These are phyloP conservation scores for Himalopsyche kuldschensis DNA, from an alignment of 2,888 invertebrate species.

Conservation along the genomic window DNA sequence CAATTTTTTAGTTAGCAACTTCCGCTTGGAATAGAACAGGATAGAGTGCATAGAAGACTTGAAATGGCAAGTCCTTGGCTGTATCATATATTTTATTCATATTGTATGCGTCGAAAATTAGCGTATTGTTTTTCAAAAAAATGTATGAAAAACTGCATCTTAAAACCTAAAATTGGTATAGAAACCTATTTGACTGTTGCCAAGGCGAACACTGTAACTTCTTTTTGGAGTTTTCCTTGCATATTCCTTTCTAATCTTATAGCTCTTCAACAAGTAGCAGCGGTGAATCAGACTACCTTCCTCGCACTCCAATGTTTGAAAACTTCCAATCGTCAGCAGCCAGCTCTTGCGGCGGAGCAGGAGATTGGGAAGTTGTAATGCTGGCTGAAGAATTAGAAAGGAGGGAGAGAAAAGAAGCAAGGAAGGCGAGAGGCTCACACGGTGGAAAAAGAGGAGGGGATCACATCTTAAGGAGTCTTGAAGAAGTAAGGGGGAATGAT, in stretches of 20 bases:
- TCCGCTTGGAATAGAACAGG: too few relatives aligned
- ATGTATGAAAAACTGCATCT: too few relatives aligned
- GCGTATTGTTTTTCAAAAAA: too few relatives aligned
- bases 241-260: background rate
- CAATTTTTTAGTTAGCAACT: too few relatives aligned
- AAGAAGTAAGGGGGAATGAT: conserved; percentile 47
- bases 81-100: too few relatives aligned
- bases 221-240: too few relatives aligned
- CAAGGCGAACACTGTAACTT: too few relatives aligned
- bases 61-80: too few relatives aligned
- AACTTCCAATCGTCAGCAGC: conserved; percentile 45
- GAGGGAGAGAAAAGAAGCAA: conserved; percentile 52
- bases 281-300: conserved; percentile 52
- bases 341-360: conserved; percentile 48
- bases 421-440: conserved; percentile 1
- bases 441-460: conserved; percentile 11
- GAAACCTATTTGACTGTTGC: too few relatives aligned
- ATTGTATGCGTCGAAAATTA: too few relatives aligned
- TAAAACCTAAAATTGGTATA: too few relatives aligned
- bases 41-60: too few relatives aligned
- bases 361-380: conserved; percentile 80
- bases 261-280: conserved; percentile 48
- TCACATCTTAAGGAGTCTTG: conserved; percentile 50
- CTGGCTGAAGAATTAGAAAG: conserved; percentile 72
- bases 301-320: conserved; percentile 56